A percentile compares a stretch with the other conserved stretches of the same genome.
These are phyloP conservation scores for Drosophila kuntzei DNA, from an alignment of 2,888 invertebrate genomes.

Conservation along the genomic window DNA sequence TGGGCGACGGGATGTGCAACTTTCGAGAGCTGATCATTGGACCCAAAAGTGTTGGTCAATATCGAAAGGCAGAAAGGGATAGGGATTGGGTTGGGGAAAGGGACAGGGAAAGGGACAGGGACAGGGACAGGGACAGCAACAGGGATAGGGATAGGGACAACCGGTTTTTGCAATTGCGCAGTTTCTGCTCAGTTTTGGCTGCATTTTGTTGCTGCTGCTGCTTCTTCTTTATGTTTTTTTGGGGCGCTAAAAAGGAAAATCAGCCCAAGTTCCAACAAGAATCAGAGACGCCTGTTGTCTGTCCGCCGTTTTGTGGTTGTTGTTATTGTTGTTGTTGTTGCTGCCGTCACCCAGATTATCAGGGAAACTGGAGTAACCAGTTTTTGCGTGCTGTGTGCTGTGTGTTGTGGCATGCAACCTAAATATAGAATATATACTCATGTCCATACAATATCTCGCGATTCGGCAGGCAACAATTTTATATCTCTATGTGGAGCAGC, in stretches of 20 bases:
- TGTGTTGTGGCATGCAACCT: conserved; percentile 75
- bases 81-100: conserved; percentile 16
- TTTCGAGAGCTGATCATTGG: conserved; percentile 27
- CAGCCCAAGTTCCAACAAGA: conserved; percentile 58
- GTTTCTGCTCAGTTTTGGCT: conserved; percentile 40
- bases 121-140: conserved; percentile 7
- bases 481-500: conserved; percentile 36
- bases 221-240: conserved; percentile 42
- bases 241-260: conserved; percentile 76
- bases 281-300: conserved; percentile 49
- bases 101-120: conserved; percentile 10
- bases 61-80: conserved; percentile 40
- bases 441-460: conserved; percentile 31
- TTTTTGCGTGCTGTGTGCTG: conserved; percentile 61
- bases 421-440: conserved; percentile 79
- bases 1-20: conserved; percentile 12
- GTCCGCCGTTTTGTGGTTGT: conserved; percentile 36
- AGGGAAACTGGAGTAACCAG: conserved; percentile 85
- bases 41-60: conserved; percentile 52
- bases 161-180: conserved; percentile 68
- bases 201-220: conserved; percentile 31
- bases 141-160: conserved; percentile 17
- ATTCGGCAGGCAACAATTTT: conserved; percentile 19
- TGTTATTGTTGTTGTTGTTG: conserved; percentile 50
- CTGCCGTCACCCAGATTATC: conserved; percentile 85